Evolutionary conservation across 2,797 vertebrate species (phyloP), one percentile per base, ranked within the genome.

Genomic region (Emys orbicularis): DNA sequence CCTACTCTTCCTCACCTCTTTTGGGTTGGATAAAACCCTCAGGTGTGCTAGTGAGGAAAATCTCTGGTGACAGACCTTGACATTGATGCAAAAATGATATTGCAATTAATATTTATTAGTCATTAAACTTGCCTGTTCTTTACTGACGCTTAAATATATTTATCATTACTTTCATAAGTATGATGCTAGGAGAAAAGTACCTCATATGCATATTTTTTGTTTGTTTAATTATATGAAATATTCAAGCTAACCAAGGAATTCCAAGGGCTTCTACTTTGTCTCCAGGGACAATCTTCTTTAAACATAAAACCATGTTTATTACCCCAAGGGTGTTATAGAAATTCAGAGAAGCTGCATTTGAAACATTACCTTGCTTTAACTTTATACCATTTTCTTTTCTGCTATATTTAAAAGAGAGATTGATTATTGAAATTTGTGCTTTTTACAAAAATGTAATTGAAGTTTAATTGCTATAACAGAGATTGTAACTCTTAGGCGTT

Each of bases 1-100:
- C 41, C 79, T 91, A 61, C 3, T 52, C 2, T 4, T 83, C 12
- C 8, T 3, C 0, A 0, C n/a, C 79, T 44, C 52, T 72, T 83
- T 47, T 82, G 2, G 1, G 3, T 10, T 90, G 88, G 81, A 3
- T 19, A 25, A 0, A 44, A 13, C 0, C 57, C 47, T 8, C 19
- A 29, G 41, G 72, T 27, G 81, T 27, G 4, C 5, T 77, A 6
- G 25, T 49, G 25, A 79, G 49, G 76, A 47, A 79, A 44, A 68
- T 37, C 4, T 34, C 6, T 34, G 34, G 16, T n/a, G 18, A 37
- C 16, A n/a, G 61, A 68, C n/a, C 5, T 68, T n/a, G 34, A 37
- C n/a, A 68, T 21, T 68, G 34, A n/a, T n/a, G 18, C 16, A n/a
- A 68, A 68, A 68, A 37, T 57, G 56, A 57, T n/a, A 68, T 68